Evolutionary conservation across 2,113 vertebrate genomes (phyloP).

Genomic region (Crypturellus undulatus): DNA sequence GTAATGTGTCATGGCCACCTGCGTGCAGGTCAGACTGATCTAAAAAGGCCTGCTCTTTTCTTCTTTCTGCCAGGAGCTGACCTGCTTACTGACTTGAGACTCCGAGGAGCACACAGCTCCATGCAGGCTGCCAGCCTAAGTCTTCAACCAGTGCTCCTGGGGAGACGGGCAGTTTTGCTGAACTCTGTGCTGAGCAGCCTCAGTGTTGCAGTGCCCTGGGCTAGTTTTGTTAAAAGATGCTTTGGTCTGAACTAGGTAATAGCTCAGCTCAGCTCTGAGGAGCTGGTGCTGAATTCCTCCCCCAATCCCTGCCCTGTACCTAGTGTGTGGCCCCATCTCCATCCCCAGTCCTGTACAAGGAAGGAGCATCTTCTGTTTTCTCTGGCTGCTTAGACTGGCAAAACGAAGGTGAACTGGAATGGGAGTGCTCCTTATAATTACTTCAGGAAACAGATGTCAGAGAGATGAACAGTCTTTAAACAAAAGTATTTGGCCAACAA

Average conservation of each 20-base stretch:
- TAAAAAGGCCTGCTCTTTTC: not conserved
- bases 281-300: not conserved
- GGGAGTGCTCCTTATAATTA: not conserved
- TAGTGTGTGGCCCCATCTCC: not conserved
- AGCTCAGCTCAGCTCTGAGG: not conserved
- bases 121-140: too few relatives aligned
- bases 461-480: not conserved
- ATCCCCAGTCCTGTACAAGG: not conserved
- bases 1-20: not conserved
- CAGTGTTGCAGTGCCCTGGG: not conserved
- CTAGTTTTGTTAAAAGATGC: not conserved
- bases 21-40: not conserved
- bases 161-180: too few relatives aligned
- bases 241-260: not conserved
- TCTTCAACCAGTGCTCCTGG: too few relatives aligned
- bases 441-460: not conserved
- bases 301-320: not conserved
- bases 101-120: not conserved
- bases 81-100: not conserved
- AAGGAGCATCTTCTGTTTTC: not conserved
- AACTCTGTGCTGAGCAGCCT: too few relatives aligned
- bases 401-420: not conserved
- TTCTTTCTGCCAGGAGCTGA: too few relatives aligned
- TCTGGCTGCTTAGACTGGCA: not conserved
- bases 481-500: conserved; percentile 35